phyloP scores from a whole-genome alignment of 2,888 invertebrate species.

The Gisinianus flammeolus region DNA sequence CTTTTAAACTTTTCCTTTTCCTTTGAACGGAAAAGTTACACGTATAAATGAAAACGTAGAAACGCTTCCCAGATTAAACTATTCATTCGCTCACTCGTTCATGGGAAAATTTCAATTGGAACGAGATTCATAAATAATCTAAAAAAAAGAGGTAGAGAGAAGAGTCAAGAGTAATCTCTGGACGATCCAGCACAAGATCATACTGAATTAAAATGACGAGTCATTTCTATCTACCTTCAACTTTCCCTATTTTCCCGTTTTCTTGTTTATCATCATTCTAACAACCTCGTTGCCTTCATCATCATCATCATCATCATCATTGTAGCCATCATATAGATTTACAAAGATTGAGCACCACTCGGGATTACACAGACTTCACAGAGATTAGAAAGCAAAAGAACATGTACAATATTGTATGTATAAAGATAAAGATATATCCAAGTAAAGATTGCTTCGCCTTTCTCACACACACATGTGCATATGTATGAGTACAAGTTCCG shows the following conservation, averaged over 20 bases:
- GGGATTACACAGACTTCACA: slow-evolving; percentile 20
- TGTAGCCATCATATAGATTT: slow-evolving; percentile 33
- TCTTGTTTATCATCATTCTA: too few species aligned
- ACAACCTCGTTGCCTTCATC: not conserved
- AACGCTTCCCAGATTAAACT: too few species aligned
- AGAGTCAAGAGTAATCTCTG: not conserved
- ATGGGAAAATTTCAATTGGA: not conserved
- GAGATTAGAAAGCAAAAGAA: slow-evolving; percentile 24
- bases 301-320: too few species aligned
- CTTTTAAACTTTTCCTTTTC: too few species aligned
- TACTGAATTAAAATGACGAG: too few species aligned
- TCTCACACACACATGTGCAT: not conserved
- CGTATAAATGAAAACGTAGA: too few species aligned
- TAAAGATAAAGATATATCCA: too few species aligned
- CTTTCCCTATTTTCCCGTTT: not conserved
- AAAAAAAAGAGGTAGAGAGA: not conserved
- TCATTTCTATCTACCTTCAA: not conserved
- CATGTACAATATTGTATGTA: too few species aligned
- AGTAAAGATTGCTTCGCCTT: too few species aligned
- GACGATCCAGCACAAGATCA: not conserved
- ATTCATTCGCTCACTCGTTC: too few species aligned
- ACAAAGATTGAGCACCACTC: slow-evolving; percentile 31
- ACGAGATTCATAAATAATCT: not conserved
- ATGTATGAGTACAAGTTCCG: too few species aligned
- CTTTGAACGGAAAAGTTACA: too few species aligned